phyloP scores from a whole-genome alignment of 1,140 invertebrate species.

The Camponotus pennsylvanicus region DNA sequence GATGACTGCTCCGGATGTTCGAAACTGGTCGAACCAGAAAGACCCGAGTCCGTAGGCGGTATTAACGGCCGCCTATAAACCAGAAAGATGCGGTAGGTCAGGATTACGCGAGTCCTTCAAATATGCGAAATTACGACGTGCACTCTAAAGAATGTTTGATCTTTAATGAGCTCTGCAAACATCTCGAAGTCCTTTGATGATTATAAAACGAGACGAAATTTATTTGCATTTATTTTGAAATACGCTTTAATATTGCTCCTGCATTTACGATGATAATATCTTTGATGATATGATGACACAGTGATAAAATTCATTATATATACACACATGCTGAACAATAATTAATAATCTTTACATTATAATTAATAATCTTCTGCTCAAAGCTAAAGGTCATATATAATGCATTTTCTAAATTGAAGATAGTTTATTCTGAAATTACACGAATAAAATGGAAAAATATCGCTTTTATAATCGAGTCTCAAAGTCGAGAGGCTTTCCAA shows the following conservation, averaged over 20 bases:
- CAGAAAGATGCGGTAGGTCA: slow-evolving; percentile 68
- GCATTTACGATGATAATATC: background rate
- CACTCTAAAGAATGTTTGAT: slow-evolving; percentile 8
- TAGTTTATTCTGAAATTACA: background rate
- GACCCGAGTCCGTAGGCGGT: slow-evolving; percentile 34
- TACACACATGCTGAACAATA: background rate
- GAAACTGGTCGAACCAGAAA: slow-evolving; percentile 64
- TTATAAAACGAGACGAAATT: background rate
- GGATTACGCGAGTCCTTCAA: slow-evolving; percentile 53
- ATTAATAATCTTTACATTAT: background rate
- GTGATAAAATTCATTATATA: background rate
- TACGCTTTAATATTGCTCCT: background rate
- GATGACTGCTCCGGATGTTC: slow-evolving; percentile 46
- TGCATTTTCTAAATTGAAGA: background rate
- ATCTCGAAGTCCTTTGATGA: background rate
- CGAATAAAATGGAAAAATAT: background rate
- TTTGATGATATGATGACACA: background rate
- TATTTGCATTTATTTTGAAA: background rate
- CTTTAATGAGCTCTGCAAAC: background rate
- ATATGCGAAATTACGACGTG: slow-evolving; percentile 52
- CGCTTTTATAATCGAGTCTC: background rate
- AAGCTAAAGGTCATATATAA: background rate
- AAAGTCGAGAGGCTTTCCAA: background rate
- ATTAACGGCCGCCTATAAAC: slow-evolving; percentile 61
- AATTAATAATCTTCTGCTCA: background rate